Percentiles rank a stretch among this genome's conserved stretches.
Conservation (phyloP, 2,888 invertebrate genomes). For the Cartodere bifasciata region DNA sequence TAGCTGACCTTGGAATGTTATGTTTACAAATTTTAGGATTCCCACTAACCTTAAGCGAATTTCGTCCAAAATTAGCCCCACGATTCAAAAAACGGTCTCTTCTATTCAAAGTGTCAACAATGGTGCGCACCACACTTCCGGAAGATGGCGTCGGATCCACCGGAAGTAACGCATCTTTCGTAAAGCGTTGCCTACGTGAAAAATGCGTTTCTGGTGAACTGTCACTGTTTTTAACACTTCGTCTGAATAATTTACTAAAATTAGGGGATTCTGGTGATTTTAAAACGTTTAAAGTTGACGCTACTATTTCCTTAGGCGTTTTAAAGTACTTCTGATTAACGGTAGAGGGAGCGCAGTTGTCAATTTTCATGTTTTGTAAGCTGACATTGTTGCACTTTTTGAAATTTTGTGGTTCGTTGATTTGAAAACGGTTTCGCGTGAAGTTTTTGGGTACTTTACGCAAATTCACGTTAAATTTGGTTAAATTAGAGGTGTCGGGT, state of each 20-base stretch:
- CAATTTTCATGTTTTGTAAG: constrained; percentile 24
- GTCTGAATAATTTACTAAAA: constrained; percentile 10
- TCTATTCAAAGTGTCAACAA: constrained; percentile 32
- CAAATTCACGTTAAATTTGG: constrained; percentile 21
- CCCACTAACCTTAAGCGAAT: constrained; percentile 29
- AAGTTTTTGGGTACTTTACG: constrained; percentile 33
- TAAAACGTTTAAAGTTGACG: constrained; percentile 7
- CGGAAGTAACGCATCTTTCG: constrained; percentile 8
- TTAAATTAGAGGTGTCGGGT: constrained; percentile 3
- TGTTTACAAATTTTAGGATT: constrained; percentile 21
- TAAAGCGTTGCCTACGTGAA: neutral
- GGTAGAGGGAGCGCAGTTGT: constrained; percentile 20
- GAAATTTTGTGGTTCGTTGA: too few species aligned
- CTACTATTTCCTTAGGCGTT: constrained; percentile 11
- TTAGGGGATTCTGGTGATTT: neutral
- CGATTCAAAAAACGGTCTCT: constrained; percentile 25
- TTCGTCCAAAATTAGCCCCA: constrained; percentile 26
- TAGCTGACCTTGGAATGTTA: constrained; percentile 14
- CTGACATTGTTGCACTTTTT: constrained; percentile 26
- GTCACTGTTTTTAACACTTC: too few species aligned
- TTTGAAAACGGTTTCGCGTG: constrained; percentile 30
- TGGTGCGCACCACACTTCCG: constrained; percentile 28
- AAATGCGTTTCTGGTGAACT: constrained; percentile 4
- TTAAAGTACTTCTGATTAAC: constrained; percentile 30
- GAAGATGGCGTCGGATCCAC: constrained; percentile 6